phyloP scores from a whole-genome alignment of 1,140 invertebrate genomes.

The Dryas iulia region DNA sequence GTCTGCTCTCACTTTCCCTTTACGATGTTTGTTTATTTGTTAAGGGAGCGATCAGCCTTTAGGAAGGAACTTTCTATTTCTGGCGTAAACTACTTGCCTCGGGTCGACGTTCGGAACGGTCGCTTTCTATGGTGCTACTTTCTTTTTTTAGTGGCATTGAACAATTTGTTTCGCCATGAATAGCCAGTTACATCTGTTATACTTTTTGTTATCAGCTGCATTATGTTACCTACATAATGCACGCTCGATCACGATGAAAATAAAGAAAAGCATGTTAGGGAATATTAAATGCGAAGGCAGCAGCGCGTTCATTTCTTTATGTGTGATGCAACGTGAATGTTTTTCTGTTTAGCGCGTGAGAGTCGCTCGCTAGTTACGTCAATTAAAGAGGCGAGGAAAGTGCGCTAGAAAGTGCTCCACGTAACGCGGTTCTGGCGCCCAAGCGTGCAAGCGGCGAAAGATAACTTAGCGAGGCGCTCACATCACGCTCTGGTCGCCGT shows the following conservation, averaged over 20 bases:
- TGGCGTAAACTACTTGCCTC: constrained; percentile 55
- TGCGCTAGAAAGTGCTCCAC: constrained; percentile 71
- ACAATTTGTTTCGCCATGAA: constrained; percentile 31
- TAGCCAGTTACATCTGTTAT: neutral
- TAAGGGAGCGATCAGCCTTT: constrained; percentile 67
- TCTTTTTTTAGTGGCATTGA: constrained; percentile 57
- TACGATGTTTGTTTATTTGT: constrained; percentile 72
- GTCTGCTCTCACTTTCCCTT: constrained; percentile 70
- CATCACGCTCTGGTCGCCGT: constrained; percentile 32
- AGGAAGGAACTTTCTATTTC: constrained; percentile 76
- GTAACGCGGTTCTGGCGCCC: constrained; percentile 48
- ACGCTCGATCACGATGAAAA: neutral
- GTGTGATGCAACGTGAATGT: constrained; percentile 69
- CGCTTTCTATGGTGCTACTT: constrained; percentile 74
- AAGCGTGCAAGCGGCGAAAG: constrained; percentile 35
- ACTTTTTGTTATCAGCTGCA: neutral
- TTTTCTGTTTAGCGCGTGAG: constrained; percentile 68
- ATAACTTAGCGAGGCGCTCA: constrained; percentile 9
- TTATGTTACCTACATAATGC: neutral
- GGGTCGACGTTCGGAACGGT: constrained; percentile 61
- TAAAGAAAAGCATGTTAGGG: neutral
- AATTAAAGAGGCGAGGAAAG: constrained; percentile 75
- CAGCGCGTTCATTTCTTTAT: constrained; percentile 57
- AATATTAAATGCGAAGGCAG: constrained; percentile 20
- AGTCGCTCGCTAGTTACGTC: constrained; percentile 75